Conservation (phyloP, 2,113 vertebrate species). For the Sminthopsis crassicaudata region DNA sequence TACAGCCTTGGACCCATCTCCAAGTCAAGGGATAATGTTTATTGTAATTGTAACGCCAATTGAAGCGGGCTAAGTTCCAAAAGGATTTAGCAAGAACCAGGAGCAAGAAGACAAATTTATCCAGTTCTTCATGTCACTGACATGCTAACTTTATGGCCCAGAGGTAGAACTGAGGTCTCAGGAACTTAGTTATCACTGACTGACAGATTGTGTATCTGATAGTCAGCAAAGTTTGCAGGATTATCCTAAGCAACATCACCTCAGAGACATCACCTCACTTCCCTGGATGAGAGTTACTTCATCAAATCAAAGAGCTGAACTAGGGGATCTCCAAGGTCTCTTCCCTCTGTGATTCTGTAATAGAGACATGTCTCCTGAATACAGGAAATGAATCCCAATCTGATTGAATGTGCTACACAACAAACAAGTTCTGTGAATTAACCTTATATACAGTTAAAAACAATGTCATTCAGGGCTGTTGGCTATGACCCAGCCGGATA, state of each 20-base stretch:
- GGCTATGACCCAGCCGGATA: background rate
- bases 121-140: too few relatives aligned
- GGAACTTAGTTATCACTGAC: too few relatives aligned
- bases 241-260: background rate
- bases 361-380: background rate
- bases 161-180: too few relatives aligned
- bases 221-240: too few relatives aligned
- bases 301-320: background rate
- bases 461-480: background rate
- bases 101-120: too few relatives aligned
- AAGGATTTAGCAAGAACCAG: too few relatives aligned
- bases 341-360: background rate
- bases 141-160: too few relatives aligned
- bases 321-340: background rate
- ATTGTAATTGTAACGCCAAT: too few relatives aligned
- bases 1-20: too few relatives aligned
- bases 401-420: background rate
- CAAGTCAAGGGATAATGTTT: too few relatives aligned
- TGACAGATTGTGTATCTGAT: too few relatives aligned
- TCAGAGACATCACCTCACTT: background rate
- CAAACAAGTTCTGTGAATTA: background rate
- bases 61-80: too few relatives aligned
- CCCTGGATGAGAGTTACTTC: background rate
- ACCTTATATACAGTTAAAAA: background rate
- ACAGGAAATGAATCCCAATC: constrained; percentile 1